Conservation (phyloP, 2,888 invertebrate genomes). For the Drosophila dives region DNA sequence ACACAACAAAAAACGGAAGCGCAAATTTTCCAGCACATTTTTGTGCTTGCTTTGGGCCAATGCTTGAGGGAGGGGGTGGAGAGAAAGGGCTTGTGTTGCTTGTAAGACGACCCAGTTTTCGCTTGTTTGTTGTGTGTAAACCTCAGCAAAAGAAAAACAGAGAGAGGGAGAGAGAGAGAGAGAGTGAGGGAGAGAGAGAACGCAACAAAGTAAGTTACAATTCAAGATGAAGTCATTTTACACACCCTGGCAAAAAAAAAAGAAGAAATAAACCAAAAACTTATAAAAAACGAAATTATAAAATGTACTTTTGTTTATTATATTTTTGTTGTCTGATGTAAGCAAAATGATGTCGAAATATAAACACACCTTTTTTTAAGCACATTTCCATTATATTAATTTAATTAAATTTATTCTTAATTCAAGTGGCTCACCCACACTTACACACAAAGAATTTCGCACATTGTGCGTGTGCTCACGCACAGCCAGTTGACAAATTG, state of each 20-base stretch:
- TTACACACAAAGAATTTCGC: not conserved
- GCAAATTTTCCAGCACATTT: constrained; percentile 82
- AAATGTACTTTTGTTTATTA: constrained; percentile 32
- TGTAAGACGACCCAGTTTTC: constrained; percentile 68
- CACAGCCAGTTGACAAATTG: constrained; percentile 66
- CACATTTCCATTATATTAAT: constrained; percentile 43
- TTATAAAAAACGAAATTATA: constrained; percentile 35
- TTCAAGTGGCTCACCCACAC: constrained; percentile 5
- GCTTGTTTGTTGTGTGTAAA: constrained; percentile 44
- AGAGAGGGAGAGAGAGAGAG: not conserved
- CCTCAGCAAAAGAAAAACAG: not conserved
- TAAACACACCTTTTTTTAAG: constrained; percentile 2
- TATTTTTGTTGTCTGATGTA: constrained; percentile 51
- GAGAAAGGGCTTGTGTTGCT: not conserved
- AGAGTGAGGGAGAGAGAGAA: constrained; percentile 1
- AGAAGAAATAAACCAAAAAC: not conserved
- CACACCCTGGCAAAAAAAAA: constrained; percentile 24
- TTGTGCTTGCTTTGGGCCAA: constrained; percentile 41
- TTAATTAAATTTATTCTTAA: constrained; percentile 60
- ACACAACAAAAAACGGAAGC: constrained; percentile 82
- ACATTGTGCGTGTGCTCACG: constrained; percentile 63
- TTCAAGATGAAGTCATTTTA: constrained; percentile 69
- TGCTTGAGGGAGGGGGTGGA: no score
- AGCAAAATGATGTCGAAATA: constrained; percentile 19
- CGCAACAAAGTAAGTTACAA: constrained; percentile 60